Conservation (phyloP, 2,888 invertebrate species). For the Diarsia dahlii region DNA sequence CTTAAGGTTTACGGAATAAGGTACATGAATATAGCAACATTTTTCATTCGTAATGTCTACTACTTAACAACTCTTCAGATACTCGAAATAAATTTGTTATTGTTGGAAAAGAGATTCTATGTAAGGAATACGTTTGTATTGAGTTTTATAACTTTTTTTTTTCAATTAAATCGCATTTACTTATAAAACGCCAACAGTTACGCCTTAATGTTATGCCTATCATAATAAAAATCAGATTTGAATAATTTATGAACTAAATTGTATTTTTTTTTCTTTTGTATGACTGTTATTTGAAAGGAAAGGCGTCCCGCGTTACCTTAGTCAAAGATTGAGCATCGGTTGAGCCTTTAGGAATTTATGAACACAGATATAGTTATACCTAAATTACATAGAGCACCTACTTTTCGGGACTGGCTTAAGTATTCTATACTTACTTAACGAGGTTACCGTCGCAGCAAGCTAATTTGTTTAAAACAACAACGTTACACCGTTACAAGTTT, state of each 20-base stretch:
- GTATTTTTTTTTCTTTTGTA: conserved; percentile 18
- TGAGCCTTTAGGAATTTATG: neutral
- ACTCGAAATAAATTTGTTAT: conserved; percentile 68
- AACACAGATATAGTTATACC: too few relatives aligned
- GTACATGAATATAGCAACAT: neutral
- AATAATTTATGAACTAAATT: conserved; percentile 32
- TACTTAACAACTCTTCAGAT: conserved; percentile 55
- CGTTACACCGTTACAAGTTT: too few relatives aligned
- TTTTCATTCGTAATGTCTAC: neutral
- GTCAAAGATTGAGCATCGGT: conserved; percentile 13
- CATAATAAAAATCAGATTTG: conserved; percentile 52
- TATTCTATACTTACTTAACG: too few relatives aligned
- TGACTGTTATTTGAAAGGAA: conserved; percentile 22
- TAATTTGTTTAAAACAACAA: too few relatives aligned
- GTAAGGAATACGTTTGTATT: conserved; percentile 49
- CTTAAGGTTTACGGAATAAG: neutral
- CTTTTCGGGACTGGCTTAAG: too few relatives aligned
- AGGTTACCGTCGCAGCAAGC: too few relatives aligned
- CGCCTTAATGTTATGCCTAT: conserved; percentile 34
- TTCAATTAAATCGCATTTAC: conserved; percentile 48
- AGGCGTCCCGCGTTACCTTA: conserved; percentile 18
- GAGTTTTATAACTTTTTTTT: conserved; percentile 40
- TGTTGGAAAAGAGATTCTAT: conserved; percentile 63
- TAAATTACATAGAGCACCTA: too few relatives aligned
- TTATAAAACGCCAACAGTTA: conserved; percentile 47